Evolutionary conservation across 92 coral and sea anemone species (phyloP).

Genomic region (Porites rus): DNA sequence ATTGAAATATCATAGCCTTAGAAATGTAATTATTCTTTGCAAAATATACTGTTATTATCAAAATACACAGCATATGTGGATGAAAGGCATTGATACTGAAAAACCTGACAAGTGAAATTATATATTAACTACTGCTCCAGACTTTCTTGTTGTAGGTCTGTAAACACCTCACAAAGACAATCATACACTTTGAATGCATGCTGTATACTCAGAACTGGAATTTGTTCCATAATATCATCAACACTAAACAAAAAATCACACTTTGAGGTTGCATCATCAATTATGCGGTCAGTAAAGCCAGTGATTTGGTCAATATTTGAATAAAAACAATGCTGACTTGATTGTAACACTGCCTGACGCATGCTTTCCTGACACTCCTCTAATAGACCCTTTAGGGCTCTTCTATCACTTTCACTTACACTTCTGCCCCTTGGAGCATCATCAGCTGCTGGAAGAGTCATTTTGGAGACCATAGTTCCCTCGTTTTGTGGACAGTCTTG

Average conservation of each 20-base stretch:
- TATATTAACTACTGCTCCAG: too few relatives aligned
- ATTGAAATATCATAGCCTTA: too few relatives aligned
- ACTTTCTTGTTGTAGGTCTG: slow-evolving; percentile 20
- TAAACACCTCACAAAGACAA: slow-evolving; percentile 41
- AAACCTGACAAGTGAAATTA: too few relatives aligned
- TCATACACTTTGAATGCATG: slow-evolving; percentile 40
- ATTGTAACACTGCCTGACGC: background rate
- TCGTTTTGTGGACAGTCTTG: background rate
- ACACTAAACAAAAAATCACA: background rate
- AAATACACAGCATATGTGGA: too few relatives aligned
- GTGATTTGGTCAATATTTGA: slow-evolving; percentile 8
- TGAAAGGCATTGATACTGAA: too few relatives aligned
- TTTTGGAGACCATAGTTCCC: slow-evolving; percentile 12
- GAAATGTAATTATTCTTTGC: too few relatives aligned
- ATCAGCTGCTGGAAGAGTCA: background rate
- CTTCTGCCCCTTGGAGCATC: background rate
- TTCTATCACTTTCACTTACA: slow-evolving; percentile 3
- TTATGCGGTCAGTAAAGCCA: background rate
- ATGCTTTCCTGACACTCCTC: slow-evolving; percentile 4
- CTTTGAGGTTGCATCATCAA: background rate
- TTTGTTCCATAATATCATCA: slow-evolving; percentile 40
- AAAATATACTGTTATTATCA: too few relatives aligned
- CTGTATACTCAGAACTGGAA: slow-evolving; percentile 15
- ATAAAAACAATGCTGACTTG: slow-evolving; percentile 2
- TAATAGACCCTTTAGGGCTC: background rate